Evolutionary conservation across 1,140 invertebrate species (phyloP).

Genomic region (Drosophila truncata): DNA sequence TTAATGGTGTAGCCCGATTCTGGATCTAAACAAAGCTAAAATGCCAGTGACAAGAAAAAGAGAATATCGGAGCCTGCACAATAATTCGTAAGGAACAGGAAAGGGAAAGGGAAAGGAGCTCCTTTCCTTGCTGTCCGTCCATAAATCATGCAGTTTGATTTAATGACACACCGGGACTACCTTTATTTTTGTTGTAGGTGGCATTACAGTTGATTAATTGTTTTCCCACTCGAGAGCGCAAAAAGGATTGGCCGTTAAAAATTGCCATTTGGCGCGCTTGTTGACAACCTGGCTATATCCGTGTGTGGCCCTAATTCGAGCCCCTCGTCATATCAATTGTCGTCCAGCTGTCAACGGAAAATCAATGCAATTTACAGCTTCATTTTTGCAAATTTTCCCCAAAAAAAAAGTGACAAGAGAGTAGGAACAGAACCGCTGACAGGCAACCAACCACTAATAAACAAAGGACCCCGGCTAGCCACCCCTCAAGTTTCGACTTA

Average conservation of each 20-base stretch:
- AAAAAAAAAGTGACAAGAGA: constrained; percentile 51
- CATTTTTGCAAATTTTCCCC: constrained; percentile 78
- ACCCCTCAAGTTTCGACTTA: constrained; percentile 67
- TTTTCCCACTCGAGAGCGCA: constrained; percentile 14
- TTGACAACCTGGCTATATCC: constrained; percentile 59
- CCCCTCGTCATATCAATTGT: constrained; percentile 68
- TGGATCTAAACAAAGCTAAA: constrained; percentile 67
- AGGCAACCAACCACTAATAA: constrained; percentile 47
- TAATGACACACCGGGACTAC: constrained; percentile 57
- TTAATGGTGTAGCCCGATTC: constrained; percentile 57
- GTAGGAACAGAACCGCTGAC: constrained; percentile 53
- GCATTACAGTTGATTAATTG: constrained; percentile 68
- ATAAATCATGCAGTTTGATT: constrained; percentile 78
- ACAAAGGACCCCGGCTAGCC: constrained; percentile 52
- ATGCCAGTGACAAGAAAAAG: constrained; percentile 62
- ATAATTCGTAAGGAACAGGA: constrained; percentile 32
- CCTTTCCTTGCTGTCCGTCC: constrained; percentile 29
- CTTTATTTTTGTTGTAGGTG: constrained; percentile 60
- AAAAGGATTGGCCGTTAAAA: constrained; percentile 75
- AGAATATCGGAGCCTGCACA: constrained; percentile 33
- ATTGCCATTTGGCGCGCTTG: constrained; percentile 72
- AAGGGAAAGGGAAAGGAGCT: constrained; percentile 18
- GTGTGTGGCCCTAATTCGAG: constrained; percentile 61
- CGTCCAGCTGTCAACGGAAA: constrained; percentile 69
- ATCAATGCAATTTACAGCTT: constrained; percentile 82